Conservation (phyloP, 2,888 invertebrate genomes). For the Boloria selene region DNA sequence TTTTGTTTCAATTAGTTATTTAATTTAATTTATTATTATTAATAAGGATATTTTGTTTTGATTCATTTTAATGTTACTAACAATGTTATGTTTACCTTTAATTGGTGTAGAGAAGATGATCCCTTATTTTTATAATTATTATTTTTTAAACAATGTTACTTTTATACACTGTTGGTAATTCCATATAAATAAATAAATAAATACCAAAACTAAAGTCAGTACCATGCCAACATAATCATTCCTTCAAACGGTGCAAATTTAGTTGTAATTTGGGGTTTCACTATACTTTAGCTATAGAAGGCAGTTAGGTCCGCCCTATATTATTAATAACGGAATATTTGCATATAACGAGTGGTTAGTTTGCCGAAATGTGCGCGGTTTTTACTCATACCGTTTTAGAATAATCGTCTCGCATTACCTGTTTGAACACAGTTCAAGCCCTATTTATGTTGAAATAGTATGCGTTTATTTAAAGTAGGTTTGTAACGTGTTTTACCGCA, state of each 20-base stretch:
- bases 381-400: constrained; percentile 32
- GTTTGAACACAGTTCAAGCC: constrained; percentile 3
- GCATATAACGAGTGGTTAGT: constrained; percentile 48
- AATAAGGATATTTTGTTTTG: too few species aligned
- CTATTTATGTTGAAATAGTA: constrained; percentile 15
- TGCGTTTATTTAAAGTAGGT: constrained; percentile 26
- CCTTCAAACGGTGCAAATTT: constrained; percentile 12
- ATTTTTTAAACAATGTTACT: too few species aligned
- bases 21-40: too few species aligned
- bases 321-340: constrained; percentile 45
- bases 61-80: too few species aligned
- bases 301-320: constrained; percentile 37
- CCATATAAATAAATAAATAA: too few species aligned
- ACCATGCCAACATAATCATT: constrained; percentile 3
- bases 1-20: too few species aligned
- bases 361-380: constrained; percentile 44
- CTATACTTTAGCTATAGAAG: background rate
- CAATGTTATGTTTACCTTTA: too few species aligned
- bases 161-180: too few species aligned
- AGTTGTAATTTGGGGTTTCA: constrained; percentile 10
- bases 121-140: too few species aligned
- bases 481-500: background rate
- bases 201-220: background rate
- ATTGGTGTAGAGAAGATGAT: too few species aligned
- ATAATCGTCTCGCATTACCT: background rate